Percentiles rank a stretch among this genome's conserved stretches.
These are phyloP conservation scores for Mayetiola destructor DNA, from an alignment of 2,888 invertebrate species.

Conservation along the genomic window DNA sequence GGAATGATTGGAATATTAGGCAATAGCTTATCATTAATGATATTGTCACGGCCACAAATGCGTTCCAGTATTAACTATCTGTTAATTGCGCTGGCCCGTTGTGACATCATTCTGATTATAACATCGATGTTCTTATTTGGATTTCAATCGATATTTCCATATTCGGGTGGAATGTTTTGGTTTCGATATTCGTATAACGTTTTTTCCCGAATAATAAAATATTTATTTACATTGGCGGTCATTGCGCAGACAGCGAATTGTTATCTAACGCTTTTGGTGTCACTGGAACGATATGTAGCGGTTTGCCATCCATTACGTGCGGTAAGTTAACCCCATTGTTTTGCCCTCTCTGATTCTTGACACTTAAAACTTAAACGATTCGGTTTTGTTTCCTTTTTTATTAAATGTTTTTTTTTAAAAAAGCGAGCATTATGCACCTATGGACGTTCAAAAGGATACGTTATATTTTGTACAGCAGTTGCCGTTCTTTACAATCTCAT, in stretches of 20 bases:
- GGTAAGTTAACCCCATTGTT: background rate
- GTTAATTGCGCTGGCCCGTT: constrained; percentile 81
- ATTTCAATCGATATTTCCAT: constrained; percentile 69
- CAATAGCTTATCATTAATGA: constrained; percentile 80
- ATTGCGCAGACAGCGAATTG: constrained; percentile 87
- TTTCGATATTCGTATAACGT: constrained; percentile 64
- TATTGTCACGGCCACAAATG: constrained; percentile 86
- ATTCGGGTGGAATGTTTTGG: constrained; percentile 43
- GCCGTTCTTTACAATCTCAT: constrained; percentile 77
- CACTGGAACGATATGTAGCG: constrained; percentile 87
- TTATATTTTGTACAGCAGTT: constrained; percentile 63
- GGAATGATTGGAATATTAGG: constrained; percentile 76
- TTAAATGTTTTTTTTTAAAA: background rate
- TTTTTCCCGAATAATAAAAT: constrained; percentile 65
- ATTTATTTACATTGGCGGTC: constrained; percentile 69
- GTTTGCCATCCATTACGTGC: constrained; percentile 82
- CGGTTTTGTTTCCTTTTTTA: background rate
- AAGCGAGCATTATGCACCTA: constrained; percentile 75
- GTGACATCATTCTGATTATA: constrained; percentile 80
- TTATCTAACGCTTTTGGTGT: constrained; percentile 79
- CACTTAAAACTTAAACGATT: background rate
- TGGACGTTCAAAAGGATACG: constrained; percentile 69
- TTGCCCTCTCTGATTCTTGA: background rate
- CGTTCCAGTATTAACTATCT: constrained; percentile 90
- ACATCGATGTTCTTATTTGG: constrained; percentile 78